Percentiles rank a stretch among this genome's conserved stretches.
These are phyloP conservation scores for Thysanoteuthis rhombus DNA, from an alignment of 2,888 invertebrate species.

Conservation along the genomic window DNA sequence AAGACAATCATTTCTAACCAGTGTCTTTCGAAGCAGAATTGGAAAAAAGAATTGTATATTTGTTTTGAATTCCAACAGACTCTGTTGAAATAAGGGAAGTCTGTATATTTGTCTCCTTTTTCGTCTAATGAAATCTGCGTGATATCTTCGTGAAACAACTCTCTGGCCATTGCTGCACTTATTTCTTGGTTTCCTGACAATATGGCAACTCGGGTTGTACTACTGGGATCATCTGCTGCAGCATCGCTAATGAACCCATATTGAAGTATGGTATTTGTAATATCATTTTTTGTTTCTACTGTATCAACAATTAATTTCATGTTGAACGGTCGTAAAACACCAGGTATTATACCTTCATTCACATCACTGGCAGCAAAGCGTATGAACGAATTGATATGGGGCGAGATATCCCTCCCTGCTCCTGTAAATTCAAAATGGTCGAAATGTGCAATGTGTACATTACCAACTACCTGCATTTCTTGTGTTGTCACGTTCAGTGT, in stretches of 20 bases:
- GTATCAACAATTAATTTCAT: background rate
- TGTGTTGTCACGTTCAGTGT: background rate
- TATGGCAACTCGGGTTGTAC: background rate
- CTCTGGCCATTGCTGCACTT: background rate
- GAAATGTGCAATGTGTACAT: slow-evolving; percentile 43
- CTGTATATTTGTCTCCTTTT: background rate
- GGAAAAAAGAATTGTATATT: background rate
- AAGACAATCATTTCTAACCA: background rate
- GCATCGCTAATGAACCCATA: background rate
- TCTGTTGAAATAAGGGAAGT: background rate
- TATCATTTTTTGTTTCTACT: background rate
- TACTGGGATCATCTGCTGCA: too few relatives aligned
- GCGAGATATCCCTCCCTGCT: slow-evolving; percentile 39
- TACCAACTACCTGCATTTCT: slow-evolving; percentile 34
- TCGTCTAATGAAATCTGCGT: background rate
- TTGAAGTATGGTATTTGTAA: background rate
- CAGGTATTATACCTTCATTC: slow-evolving; percentile 36
- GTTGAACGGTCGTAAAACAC: slow-evolving; percentile 31
- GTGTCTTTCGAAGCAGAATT: background rate
- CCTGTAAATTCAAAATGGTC: slow-evolving; percentile 37
- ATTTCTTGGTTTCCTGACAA: background rate
- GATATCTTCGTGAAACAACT: background rate
- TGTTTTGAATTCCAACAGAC: background rate
- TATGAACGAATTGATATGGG: slow-evolving; percentile 40
- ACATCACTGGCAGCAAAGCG: slow-evolving; percentile 43